Conservation (phyloP, 2,797 vertebrate species). For the Siniperca undulata region DNA sequence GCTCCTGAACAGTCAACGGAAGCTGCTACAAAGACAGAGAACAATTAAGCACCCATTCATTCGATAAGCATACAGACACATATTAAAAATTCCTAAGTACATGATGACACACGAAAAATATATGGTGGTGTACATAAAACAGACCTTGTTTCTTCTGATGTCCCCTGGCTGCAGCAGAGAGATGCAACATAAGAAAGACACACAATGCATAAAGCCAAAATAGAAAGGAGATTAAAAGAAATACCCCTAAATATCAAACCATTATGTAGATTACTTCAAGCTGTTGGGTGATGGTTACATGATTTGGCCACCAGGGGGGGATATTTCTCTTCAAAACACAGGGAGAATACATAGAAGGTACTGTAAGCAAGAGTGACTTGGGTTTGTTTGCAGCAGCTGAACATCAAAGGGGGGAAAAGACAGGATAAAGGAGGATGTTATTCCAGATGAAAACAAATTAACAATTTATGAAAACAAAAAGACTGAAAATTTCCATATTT, state of each 20-base stretch:
- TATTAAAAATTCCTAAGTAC: neutral
- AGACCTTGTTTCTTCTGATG: slow-evolving; percentile 92
- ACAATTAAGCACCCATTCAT: neutral
- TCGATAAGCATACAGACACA: slow-evolving; percentile 11
- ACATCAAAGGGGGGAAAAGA: neutral
- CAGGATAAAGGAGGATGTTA: neutral
- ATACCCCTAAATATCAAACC: slow-evolving; percentile 11
- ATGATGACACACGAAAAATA: slow-evolving; percentile 32
- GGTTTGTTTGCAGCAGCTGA: slow-evolving; percentile 10
- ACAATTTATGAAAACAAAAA: neutral
- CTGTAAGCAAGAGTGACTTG: neutral
- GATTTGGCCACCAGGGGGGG: slow-evolving; percentile 55
- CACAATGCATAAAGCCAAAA: slow-evolving; percentile 69
- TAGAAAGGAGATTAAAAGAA: neutral
- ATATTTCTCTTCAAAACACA: slow-evolving; percentile 46
- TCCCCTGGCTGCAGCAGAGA: slow-evolving; percentile 91
- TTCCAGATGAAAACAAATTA: neutral
- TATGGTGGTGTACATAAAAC: slow-evolving; percentile 62
- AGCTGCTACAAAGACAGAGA: slow-evolving; percentile 85
- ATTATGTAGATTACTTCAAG: slow-evolving; percentile 4
- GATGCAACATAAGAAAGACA: slow-evolving; percentile 72
- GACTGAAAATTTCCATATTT: neutral
- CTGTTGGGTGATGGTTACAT: slow-evolving; percentile 22
- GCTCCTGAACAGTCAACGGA: slow-evolving; percentile 94
- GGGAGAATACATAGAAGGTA: neutral